These are phyloP conservation scores for Heliocidaris tuberculata DNA, from an alignment of 35 echinoderm and acorn worm genomes.

Conservation along the genomic window DNA sequence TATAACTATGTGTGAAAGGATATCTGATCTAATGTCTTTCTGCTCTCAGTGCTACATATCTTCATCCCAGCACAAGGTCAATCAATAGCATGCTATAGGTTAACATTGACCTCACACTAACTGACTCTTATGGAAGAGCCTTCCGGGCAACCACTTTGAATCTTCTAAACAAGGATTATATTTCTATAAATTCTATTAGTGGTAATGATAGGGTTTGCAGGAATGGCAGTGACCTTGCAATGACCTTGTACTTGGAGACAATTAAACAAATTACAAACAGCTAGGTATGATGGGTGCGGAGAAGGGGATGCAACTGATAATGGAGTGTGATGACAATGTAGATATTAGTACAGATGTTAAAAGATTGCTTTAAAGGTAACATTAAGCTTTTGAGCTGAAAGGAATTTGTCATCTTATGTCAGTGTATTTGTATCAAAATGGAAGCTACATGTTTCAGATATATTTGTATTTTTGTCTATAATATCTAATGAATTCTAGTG, in stretches of 20 bases:
- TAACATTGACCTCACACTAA: background rate
- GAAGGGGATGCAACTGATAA: slow-evolving; percentile 15
- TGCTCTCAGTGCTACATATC: too few relatives aligned
- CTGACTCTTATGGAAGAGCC: background rate
- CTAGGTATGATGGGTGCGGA: background rate
- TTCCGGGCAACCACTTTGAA: background rate
- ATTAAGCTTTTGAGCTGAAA: too few relatives aligned
- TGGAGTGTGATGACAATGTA: background rate
- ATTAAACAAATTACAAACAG: background rate
- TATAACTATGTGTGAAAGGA: too few relatives aligned
- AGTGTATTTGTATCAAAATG: too few relatives aligned
- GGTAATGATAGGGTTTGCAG: background rate
- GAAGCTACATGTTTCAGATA: too few relatives aligned
- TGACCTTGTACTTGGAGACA: background rate
- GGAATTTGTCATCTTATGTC: too few relatives aligned
- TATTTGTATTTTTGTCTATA: too few relatives aligned
- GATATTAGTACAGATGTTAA: background rate
- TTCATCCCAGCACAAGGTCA: background rate
- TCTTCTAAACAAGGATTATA: background rate
- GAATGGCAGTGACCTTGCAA: background rate
- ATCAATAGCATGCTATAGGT: background rate
- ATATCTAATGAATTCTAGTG: too few relatives aligned
- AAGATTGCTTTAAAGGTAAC: background rate
- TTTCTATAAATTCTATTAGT: background rate
- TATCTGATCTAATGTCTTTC: too few relatives aligned